A percentile compares a stretch with the other conserved stretches of the same genome.
Conservation (phyloP, 1,140 invertebrate species). For the Stegodyphus mimosarum region DNA sequence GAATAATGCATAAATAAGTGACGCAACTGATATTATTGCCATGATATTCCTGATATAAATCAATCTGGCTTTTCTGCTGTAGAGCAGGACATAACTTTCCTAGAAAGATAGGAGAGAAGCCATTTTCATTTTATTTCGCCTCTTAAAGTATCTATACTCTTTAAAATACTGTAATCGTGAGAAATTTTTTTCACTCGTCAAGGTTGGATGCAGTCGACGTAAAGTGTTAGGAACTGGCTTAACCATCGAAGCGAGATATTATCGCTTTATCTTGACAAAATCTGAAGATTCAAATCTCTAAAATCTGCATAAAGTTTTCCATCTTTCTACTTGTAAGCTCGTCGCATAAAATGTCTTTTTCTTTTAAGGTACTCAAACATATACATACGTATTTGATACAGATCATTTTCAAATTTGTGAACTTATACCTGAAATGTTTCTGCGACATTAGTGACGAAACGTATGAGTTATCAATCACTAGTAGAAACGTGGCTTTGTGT, state of each 20-base stretch:
- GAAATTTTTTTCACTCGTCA: background rate
- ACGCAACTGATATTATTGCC: too few species aligned
- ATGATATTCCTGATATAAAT: too few species aligned
- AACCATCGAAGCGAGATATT: background rate
- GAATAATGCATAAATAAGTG: too few species aligned
- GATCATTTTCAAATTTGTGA: too few species aligned
- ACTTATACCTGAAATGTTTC: too few species aligned
- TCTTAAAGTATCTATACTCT: background rate
- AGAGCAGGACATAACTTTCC: too few species aligned
- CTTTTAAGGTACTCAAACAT: background rate
- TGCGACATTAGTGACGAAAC: too few species aligned
- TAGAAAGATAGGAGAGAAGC: too few species aligned
- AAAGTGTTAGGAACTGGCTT: background rate
- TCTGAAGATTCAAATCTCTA: background rate
- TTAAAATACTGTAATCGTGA: background rate
- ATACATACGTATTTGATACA: too few species aligned
- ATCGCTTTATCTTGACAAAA: background rate
- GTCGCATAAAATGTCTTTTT: background rate
- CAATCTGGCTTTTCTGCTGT: too few species aligned
- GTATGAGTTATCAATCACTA: too few species aligned
- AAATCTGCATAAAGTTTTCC: background rate
- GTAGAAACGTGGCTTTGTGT: too few species aligned
- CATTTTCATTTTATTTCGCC: background rate
- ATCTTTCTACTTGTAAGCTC: background rate
- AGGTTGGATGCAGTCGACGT: background rate